These are phyloP conservation scores for Drosophila buzzatii DNA, from an alignment of 2,888 invertebrate genomes.

Conservation along the genomic window DNA sequence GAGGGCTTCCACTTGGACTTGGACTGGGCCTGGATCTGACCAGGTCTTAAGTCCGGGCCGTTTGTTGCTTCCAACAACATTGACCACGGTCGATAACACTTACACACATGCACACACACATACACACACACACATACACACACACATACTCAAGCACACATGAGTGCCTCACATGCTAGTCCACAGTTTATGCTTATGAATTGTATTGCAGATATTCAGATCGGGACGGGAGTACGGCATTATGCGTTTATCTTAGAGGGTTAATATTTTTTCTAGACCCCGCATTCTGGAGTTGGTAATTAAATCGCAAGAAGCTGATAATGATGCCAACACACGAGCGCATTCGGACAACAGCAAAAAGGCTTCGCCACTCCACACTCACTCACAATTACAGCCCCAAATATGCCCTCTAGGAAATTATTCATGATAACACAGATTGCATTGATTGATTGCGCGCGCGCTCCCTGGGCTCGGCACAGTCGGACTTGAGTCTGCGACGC, in stretches of 20 bases:
- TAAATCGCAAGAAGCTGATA: conserved; percentile 75
- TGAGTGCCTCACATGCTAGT: conserved; percentile 31
- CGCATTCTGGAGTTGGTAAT: conserved; percentile 67
- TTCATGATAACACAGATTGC: conserved; percentile 80
- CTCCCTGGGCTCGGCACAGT: conserved; percentile 34
- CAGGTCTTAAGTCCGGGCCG: conserved; percentile 57
- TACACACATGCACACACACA: conserved; percentile 30
- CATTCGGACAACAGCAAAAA: conserved; percentile 49
- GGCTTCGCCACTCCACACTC: conserved; percentile 44
- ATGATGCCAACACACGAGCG: conserved; percentile 50
- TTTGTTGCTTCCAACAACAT: conserved; percentile 60
- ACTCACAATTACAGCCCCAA: conserved; percentile 54
- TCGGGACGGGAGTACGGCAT: conserved; percentile 46
- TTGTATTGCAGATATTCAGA: conserved; percentile 63
- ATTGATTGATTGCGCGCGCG: conserved; percentile 73
- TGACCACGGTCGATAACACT: conserved; percentile 78
- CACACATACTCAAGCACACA: neutral
- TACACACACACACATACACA: neutral
- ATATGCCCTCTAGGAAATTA: conserved; percentile 78
- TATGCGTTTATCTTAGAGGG: conserved; percentile 73
- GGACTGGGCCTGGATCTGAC: conserved; percentile 63
- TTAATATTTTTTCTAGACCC: conserved; percentile 52
- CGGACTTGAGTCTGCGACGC: conserved; percentile 1
- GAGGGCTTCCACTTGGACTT: conserved; percentile 75
- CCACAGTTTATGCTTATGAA: conserved; percentile 69